Conservation (phyloP, 2,888 invertebrate species). For the Orgyia antiqua region DNA sequence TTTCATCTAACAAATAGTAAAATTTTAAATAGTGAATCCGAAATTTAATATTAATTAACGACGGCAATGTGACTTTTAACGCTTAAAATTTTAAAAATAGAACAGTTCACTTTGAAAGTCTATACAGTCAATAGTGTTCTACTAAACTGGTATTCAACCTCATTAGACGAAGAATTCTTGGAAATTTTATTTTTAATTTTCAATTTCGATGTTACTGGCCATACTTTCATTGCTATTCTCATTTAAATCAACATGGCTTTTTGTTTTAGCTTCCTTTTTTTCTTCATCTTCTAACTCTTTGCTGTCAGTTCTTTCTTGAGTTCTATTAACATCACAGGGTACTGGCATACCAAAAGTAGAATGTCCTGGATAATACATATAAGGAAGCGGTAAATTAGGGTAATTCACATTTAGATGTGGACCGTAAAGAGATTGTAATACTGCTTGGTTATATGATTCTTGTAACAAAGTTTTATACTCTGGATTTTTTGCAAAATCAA, state of each 20-base stretch:
- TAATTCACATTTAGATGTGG: conserved; percentile 70
- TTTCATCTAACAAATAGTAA: neutral
- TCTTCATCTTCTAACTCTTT: conserved; percentile 46
- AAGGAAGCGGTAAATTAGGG: conserved; percentile 60
- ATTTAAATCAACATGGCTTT: conserved; percentile 48
- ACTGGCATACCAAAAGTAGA: conserved; percentile 54
- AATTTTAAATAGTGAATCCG: neutral
- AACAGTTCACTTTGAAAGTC: conserved; percentile 12
- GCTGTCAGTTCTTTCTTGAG: conserved; percentile 43
- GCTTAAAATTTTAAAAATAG: conserved; percentile 10
- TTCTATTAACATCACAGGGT: conserved; percentile 57
- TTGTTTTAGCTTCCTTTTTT: conserved; percentile 41
- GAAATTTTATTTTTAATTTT: conserved; percentile 45
- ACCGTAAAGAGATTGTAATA: conserved; percentile 66
- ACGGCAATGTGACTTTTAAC: neutral
- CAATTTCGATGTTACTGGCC: conserved; percentile 73
- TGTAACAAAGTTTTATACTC: conserved; percentile 69
- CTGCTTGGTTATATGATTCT: conserved; percentile 72
- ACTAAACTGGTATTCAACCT: conserved; percentile 12
- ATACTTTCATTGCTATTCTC: conserved; percentile 72
- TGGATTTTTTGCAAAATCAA: conserved; percentile 68
- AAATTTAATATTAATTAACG: too few species aligned
- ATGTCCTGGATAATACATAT: conserved; percentile 72
- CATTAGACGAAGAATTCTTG: conserved; percentile 4
- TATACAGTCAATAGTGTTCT: conserved; percentile 12